Evolutionary conservation across 1,140 invertebrate genomes (phyloP).

Genomic region (Trissolcus basalis): DNA sequence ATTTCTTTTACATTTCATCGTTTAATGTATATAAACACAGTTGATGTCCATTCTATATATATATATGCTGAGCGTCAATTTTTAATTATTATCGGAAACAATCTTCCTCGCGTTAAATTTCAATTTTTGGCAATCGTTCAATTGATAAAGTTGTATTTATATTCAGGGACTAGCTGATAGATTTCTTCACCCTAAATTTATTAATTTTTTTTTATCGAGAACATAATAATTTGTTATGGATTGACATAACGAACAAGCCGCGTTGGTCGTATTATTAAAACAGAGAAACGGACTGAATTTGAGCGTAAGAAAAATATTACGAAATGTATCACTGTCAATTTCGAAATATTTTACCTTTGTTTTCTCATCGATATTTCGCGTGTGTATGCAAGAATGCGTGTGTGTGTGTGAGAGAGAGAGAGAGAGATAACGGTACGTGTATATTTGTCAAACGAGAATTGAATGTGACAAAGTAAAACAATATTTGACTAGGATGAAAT

Average conservation of each 20-base stretch:
- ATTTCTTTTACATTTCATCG: conserved; percentile 12
- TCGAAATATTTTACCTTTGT: conserved; percentile 59
- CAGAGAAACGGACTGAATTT: conserved; percentile 59
- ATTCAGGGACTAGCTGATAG: conserved; percentile 61
- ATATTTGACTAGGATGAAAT: conserved; percentile 47
- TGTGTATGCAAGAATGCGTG: conserved; percentile 39
- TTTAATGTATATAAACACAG: conserved; percentile 34
- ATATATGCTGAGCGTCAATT: conserved; percentile 27
- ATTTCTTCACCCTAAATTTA: conserved; percentile 1
- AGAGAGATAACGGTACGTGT: conserved; percentile 37
- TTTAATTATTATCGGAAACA: too few species aligned
- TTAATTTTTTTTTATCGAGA: conserved; percentile 29
- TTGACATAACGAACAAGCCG: conserved; percentile 22
- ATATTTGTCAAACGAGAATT: conserved; percentile 56
- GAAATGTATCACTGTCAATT: conserved; percentile 64
- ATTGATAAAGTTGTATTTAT: conserved; percentile 13
- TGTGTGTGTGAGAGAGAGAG: conserved; percentile 20
- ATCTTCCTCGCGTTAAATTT: too few species aligned
- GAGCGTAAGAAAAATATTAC: conserved; percentile 56
- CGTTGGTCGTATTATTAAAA: conserved; percentile 36
- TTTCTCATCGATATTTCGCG: conserved; percentile 54
- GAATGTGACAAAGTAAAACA: conserved; percentile 60
- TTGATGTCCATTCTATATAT: conserved; percentile 28
- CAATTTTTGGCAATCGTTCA: conserved; percentile 8
- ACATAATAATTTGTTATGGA: conserved; percentile 39